A percentile compares a stretch with the other conserved stretches of the same genome.
phyloP scores from a whole-genome alignment of 64 coral and sea anemone genomes.

The Montipora foliosa region DNA sequence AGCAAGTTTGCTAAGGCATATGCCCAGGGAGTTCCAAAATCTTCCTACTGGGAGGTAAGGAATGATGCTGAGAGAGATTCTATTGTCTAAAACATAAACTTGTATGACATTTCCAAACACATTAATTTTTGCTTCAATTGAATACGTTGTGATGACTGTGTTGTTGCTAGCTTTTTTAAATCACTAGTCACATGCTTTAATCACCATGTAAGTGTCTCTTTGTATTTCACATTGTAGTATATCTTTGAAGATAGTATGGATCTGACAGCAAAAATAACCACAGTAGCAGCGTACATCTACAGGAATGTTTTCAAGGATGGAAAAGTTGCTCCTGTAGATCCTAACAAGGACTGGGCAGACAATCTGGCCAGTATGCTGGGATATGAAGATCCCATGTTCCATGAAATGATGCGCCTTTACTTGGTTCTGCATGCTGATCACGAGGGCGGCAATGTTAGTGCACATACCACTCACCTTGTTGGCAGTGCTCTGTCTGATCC shows the following conservation, averaged over 20 bases:
- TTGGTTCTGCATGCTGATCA: slow-evolving; percentile 93
- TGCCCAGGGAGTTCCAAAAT: slow-evolving; percentile 70
- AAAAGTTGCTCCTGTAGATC: slow-evolving; percentile 94
- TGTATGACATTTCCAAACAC: too few relatives aligned
- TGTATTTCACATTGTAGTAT: slow-evolving; percentile 44
- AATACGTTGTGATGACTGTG: too few relatives aligned
- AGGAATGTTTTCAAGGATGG: slow-evolving; percentile 95
- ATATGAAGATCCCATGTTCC: slow-evolving; percentile 90
- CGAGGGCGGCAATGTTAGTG: slow-evolving; percentile 98
- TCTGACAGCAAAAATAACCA: slow-evolving; percentile 95
- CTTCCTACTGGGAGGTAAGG: slow-evolving; percentile 88
- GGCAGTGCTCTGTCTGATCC: slow-evolving; percentile 97
- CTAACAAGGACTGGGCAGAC: slow-evolving; percentile 91
- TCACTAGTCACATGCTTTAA: too few relatives aligned
- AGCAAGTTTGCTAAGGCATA: slow-evolving; percentile 97
- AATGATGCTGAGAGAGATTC: not conserved
- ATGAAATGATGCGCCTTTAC: slow-evolving; percentile 93
- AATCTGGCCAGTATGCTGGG: slow-evolving; percentile 95
- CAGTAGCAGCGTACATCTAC: slow-evolving; percentile 93
- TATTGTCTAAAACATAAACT: not conserved
- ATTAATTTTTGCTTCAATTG: too few relatives aligned
- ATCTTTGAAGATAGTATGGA: slow-evolving; percentile 98
- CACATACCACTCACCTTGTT: slow-evolving; percentile 87
- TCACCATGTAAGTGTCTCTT: not conserved
- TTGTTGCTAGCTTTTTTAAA: too few relatives aligned